Evolutionary conservation across 2,797 vertebrate species (phyloP).

Genomic region (Steatocranus sp.): DNA sequence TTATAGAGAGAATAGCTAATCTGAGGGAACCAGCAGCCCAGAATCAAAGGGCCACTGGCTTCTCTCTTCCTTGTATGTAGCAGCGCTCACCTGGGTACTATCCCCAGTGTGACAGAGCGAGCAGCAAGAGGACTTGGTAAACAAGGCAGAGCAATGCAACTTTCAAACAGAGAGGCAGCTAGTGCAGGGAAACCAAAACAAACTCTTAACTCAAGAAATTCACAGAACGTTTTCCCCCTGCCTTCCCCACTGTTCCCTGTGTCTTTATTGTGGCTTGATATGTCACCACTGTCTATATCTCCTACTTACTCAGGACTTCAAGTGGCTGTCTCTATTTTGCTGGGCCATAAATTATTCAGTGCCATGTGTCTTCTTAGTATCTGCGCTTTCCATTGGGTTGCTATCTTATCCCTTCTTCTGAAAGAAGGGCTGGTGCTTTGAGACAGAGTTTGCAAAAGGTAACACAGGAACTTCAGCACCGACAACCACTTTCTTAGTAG

Average conservation of each 20-base stretch:
- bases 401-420: constrained; percentile 77
- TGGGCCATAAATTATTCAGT: constrained; percentile 83
- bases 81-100: constrained; percentile 71
- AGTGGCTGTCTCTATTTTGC: constrained; percentile 82
- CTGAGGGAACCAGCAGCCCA: constrained; percentile 69
- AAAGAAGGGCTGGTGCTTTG: constrained; percentile 78
- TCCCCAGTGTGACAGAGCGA: constrained; percentile 71
- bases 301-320: constrained; percentile 82
- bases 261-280: constrained; percentile 83
- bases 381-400: constrained; percentile 76
- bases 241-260: constrained; percentile 69
- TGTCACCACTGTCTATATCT: constrained; percentile 82
- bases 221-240: constrained; percentile 64
- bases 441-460: constrained; percentile 83
- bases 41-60: constrained; percentile 75
- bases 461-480: constrained; percentile 80
- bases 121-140: constrained; percentile 79
- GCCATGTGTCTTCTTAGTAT: constrained; percentile 77
- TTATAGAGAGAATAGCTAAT: constrained; percentile 77
- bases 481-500: constrained; percentile 83
- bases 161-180: constrained; percentile 76
- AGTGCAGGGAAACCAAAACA: constrained; percentile 76
- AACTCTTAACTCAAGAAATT: constrained; percentile 77
- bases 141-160: constrained; percentile 78
- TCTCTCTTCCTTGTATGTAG: constrained; percentile 66